These are phyloP conservation scores for Aplidium turbinatum DNA, from an alignment of 23 tunicate species.

Conservation along the genomic window DNA sequence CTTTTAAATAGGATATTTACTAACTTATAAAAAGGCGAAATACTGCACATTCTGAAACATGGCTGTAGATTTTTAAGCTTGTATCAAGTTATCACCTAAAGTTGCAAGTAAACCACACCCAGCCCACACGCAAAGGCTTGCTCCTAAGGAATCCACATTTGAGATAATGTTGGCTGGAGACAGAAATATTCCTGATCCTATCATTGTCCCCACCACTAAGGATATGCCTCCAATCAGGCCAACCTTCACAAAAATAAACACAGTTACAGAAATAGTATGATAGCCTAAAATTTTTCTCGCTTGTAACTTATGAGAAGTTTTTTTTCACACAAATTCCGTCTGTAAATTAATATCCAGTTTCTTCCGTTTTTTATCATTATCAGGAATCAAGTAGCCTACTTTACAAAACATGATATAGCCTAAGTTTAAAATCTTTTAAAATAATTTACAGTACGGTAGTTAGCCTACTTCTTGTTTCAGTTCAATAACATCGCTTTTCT, in stretches of 20 bases:
- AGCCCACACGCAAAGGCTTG: slow-evolving; percentile 79
- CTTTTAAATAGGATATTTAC: too few species aligned
- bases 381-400: too few species aligned
- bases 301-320: too few species aligned
- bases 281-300: too few species aligned
- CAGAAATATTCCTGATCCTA: slow-evolving; percentile 90
- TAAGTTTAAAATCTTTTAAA: too few species aligned
- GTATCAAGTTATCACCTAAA: slow-evolving; percentile 49
- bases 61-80: too few species aligned
- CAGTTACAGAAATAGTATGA: not conserved
- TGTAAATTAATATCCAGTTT: not conserved
- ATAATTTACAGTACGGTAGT: too few species aligned
- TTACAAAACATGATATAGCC: too few species aligned
- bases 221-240: slow-evolving; percentile 82
- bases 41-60: too few species aligned
- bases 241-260: slow-evolving; percentile 42
- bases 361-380: not conserved
- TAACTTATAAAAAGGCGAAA: too few species aligned
- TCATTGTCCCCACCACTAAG: slow-evolving; percentile 90
- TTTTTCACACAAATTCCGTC: too few species aligned
- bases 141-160: slow-evolving; percentile 64
- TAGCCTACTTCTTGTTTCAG: slow-evolving; percentile 61
- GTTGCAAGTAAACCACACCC: slow-evolving; percentile 82
- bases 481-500: slow-evolving; percentile 27
- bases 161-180: slow-evolving; percentile 68